Percentiles rank a stretch among this genome's conserved stretches.
Evolutionary conservation across 2,888 invertebrate genomes (phyloP).

Genomic region (Diplazon laetatorius): DNA sequence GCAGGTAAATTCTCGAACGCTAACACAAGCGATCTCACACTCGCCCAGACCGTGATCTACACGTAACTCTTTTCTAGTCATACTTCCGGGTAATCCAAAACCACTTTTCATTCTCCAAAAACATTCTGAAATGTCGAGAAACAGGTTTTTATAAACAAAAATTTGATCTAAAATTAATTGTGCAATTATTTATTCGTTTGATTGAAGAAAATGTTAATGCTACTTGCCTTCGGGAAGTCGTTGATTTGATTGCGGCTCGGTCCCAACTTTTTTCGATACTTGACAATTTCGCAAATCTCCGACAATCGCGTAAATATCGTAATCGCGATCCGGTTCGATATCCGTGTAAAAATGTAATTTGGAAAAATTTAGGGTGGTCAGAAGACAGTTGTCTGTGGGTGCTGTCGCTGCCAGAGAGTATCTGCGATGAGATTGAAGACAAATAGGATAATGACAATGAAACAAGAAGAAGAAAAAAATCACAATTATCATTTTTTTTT

Average conservation of each 20-base stretch:
- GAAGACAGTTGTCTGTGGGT: slow-evolving; percentile 89
- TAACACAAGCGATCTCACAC: slow-evolving; percentile 91
- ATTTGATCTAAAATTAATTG: not conserved
- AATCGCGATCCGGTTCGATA: slow-evolving; percentile 88
- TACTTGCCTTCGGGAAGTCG: slow-evolving; percentile 70
- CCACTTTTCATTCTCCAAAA: slow-evolving; percentile 92
- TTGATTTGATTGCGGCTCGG: slow-evolving; percentile 9
- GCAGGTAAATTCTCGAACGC: slow-evolving; percentile 89
- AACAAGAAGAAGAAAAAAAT: not conserved
- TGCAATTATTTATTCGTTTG: not conserved
- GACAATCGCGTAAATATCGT: slow-evolving; percentile 91
- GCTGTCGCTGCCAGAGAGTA: slow-evolving; percentile 83
- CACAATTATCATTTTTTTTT: no score
- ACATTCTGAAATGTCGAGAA: slow-evolving; percentile 89
- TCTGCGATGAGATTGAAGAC: slow-evolving; percentile 68
- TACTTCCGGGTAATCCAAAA: slow-evolving; percentile 86
- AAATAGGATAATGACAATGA: not conserved
- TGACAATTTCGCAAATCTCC: slow-evolving; percentile 84
- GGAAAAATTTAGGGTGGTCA: slow-evolving; percentile 88
- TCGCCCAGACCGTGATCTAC: slow-evolving; percentile 88
- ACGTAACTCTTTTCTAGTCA: slow-evolving; percentile 87
- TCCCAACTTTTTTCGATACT: slow-evolving; percentile 63
- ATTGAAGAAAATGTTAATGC: slow-evolving; percentile 23
- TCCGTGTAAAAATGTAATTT: slow-evolving; percentile 90
- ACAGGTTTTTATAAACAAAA: not conserved